A percentile compares a stretch with the other conserved stretches of the same genome.
Conservation (phyloP, 2,888 invertebrate species). For the Phorcus lineatus region DNA sequence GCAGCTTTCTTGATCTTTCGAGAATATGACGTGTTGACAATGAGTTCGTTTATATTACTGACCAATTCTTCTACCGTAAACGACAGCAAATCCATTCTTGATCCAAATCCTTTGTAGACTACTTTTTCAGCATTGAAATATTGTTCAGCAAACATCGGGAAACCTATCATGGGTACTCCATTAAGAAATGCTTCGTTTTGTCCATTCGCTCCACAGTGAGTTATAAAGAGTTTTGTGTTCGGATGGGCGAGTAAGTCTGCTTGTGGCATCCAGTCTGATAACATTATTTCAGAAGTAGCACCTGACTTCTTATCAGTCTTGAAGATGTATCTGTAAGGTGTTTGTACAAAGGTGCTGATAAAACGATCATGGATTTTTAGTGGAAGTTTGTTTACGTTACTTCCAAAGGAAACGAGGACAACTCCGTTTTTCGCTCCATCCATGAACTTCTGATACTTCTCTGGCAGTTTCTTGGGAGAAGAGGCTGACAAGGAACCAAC, state of each 20-base stretch:
- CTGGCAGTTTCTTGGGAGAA: constrained; percentile 37
- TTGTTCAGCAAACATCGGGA: constrained; percentile 54
- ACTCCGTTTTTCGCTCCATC: constrained; percentile 43
- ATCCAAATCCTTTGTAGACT: constrained; percentile 44
- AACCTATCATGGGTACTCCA: constrained; percentile 55
- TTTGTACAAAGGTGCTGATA: constrained; percentile 37
- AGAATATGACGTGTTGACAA: constrained; percentile 37
- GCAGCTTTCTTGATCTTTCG: constrained; percentile 42
- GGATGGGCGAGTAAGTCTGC: constrained; percentile 53
- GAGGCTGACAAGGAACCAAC: constrained; percentile 41
- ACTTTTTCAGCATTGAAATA: constrained; percentile 45
- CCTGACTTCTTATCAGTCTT: constrained; percentile 22
- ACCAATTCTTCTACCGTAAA: constrained; percentile 38
- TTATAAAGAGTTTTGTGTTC: constrained; percentile 51
- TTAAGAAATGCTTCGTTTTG: constrained; percentile 58
- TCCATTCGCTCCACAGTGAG: constrained; percentile 59
- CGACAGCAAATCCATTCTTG: constrained; percentile 35
- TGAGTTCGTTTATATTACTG: constrained; percentile 36
- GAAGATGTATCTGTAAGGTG: constrained; percentile 35
- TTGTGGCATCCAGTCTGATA: constrained; percentile 53
- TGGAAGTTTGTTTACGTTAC: constrained; percentile 36
- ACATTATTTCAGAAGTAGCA: constrained; percentile 30
- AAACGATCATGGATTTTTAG: constrained; percentile 29
- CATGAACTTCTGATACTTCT: constrained; percentile 41
- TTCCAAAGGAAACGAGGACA: constrained; percentile 56